Evolutionary conservation across 2,113 vertebrate species (phyloP), one percentile per base, ranked within the genome.

Genomic region (Peromyscus polionotus): DNA sequence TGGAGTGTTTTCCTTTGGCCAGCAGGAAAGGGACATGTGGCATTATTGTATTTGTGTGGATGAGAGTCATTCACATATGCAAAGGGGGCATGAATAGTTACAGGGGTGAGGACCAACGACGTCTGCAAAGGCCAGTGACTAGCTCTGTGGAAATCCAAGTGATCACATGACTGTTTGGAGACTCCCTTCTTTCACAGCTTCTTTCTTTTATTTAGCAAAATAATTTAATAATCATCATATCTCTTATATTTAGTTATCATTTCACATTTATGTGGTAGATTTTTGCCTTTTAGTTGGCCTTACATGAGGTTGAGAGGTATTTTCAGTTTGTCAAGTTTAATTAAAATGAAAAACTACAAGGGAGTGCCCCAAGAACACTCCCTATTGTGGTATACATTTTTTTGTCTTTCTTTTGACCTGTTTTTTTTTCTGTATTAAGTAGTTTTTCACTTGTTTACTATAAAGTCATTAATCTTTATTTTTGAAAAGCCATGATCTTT

Each of bases 361-460:
- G n/a, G 1, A 36, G n/a, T 94, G 89, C 68, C 33, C 84, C 68
- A 97, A 79, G 91, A 98, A 96, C 48, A 67, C 12, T 81, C 7
- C 11, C 7, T 51, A 3, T 87, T 61, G 17, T 91, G 51, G 7
- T 61, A 75, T 83, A 45, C 11, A 42, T 68, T 36, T 54, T 61
- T 42, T 83, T 89, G 75, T 65, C 61, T 63, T 45, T 94, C 70
- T 92, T 42, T 83, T 92, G 54, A 59, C n/a, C 89, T 73, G 88
- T 36, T 70, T 80, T 67, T 67, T 57, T 26, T 80, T 17, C 86
- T 57, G 12, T 91, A 76, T 24, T 36, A 10, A 83, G 48, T 59
- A 77, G 57, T 70, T 98, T 93, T 91, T 96, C 76, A 33, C 93
- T 95, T 98, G 24, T 95, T 96, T 97, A 92, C n/a, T 28, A n/a